These are phyloP conservation scores for Neostethus bicornis DNA, from an alignment of 2,797 vertebrate species.

Conservation along the genomic window DNA sequence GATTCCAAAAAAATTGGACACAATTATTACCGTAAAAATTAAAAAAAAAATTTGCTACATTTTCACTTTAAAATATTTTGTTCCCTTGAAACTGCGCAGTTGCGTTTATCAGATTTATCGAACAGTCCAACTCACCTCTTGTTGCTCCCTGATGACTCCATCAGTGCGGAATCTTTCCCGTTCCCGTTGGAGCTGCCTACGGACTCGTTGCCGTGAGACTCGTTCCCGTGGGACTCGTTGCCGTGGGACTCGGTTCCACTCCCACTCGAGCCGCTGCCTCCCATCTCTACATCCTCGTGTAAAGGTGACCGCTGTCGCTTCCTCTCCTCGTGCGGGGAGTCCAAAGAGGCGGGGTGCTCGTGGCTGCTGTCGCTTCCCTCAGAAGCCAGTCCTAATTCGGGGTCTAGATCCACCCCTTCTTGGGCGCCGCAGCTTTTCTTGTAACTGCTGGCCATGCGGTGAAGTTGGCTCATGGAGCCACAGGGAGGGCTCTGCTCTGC, in stretches of 20 bases:
- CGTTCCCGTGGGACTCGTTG: conserved; percentile 83
- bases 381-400: conserved; percentile 72
- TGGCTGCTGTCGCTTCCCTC: conserved; percentile 80
- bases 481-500: conserved; percentile 57
- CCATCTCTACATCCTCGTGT: conserved; percentile 90
- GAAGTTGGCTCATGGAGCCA: conserved; percentile 65
- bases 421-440: conserved; percentile 58
- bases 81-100: too few relatives aligned
- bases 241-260: conserved; percentile 85
- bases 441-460: conserved; percentile 80
- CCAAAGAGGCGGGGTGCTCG: conserved; percentile 47
- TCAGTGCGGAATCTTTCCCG: conserved; percentile 83
- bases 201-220: conserved; percentile 84
- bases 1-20: too few relatives aligned
- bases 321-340: conserved; percentile 56
- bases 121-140: conserved; percentile 93
- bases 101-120: too few relatives aligned
- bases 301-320: conserved; percentile 63
- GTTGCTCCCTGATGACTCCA: conserved; percentile 81
- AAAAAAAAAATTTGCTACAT: too few relatives aligned
- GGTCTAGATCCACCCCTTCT: conserved; percentile 57
- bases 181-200: conserved; percentile 80
- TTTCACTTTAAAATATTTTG: too few relatives aligned
- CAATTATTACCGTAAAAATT: too few relatives aligned
- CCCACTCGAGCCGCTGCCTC: conserved; percentile 83